Evolutionary conservation across 2,888 invertebrate genomes (phyloP), one percentile per base, ranked within the genome.

Genomic region (Noctua pronuba): DNA sequence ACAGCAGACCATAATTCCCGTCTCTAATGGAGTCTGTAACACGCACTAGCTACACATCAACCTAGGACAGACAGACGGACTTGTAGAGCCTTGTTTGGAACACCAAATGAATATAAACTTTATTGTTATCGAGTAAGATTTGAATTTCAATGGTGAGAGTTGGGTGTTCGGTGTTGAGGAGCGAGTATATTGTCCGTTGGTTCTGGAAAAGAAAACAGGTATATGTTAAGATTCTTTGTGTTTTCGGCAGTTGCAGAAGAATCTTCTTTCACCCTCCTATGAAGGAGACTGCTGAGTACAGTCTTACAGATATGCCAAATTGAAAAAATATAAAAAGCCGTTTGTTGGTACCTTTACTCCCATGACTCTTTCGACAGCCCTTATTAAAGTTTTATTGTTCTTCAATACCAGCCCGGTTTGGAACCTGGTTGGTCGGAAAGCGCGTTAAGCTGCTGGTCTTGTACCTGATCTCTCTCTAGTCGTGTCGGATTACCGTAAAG

Each of bases 31-130:
- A 95, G 94, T 94, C 94, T 87, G 93, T 94, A 92, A 93, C 95
- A 95, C 94, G 95, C 95, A 93, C 92, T 89, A 86, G 91, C 92
- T 89, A 95, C 95, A 95, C 94, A 95, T 96, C 95, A 95, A 92
- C 90, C 81, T 77, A 88, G 86, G 91, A 94, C 91, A 91, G 94
- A 91, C 93, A 88, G 92, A 93, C 92, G 83, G 92, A 92, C 93
- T 84, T 74, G 75, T 80, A 70, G 38, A 62, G 64, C 85, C 85
- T 79, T 84, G 80, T 86, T 86, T 86, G 84, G 82, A 58, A 75
- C 73, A 73, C 78, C 87, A 89, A 84, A 79, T 82, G 75, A 90
- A 90, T 90, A 85, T 91, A 81, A 86, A 89, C 89, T 90, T 88
- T 93, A 90, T 86, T 79, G 65, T 79, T 73, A 80, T 81, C 68